Evolutionary conservation across 2,797 vertebrate genomes (phyloP), one percentile per base, ranked within the genome.

Genomic region (Meda fulgida): DNA sequence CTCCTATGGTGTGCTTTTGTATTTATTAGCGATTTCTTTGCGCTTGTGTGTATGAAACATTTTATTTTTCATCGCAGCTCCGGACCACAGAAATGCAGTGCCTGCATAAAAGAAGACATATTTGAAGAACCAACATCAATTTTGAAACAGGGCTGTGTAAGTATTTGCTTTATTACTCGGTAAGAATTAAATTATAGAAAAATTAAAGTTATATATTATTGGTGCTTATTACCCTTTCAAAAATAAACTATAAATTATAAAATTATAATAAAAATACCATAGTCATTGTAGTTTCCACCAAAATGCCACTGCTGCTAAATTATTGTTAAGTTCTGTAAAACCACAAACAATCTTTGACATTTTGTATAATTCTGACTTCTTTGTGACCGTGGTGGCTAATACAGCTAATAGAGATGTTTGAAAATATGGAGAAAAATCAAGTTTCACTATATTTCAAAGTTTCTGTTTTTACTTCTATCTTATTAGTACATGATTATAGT

Each of bases 41-140:
- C 84, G 48, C n/a, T 66, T 53, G 29, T 53, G 6, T 63, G 10
- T 34, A 10, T 67, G 11, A 84, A 53, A 29, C 21, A 26, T 67
- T 40, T 38, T 7, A 0, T 43, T 87, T 72, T 81, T 3, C 7
- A 46, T 88, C 88, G 7, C 80, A 99, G 98, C 86, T 94, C 95
- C n/a, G 98, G 98, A 72, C 97, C 98, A 60, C 97, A 99, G 84
- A 97, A 97, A 90, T 99, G 98, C 85, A 94, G 94, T 5, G 97
- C 97, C 84, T 99, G 98, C 80, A 97, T 99, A 86, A 96, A 97
- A 83, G 98, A 99, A 83, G 97, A 97, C 43, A 94, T 99, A 80
- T 99, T 97, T 18, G 98, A 99, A 89, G 98, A 99, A 69, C 96
- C 97, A 26, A 90, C 96, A 67, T 99, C 98, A 3, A 94, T 99